Conservation (phyloP, 2,113 vertebrate genomes). For the Columba janthina region DNA sequence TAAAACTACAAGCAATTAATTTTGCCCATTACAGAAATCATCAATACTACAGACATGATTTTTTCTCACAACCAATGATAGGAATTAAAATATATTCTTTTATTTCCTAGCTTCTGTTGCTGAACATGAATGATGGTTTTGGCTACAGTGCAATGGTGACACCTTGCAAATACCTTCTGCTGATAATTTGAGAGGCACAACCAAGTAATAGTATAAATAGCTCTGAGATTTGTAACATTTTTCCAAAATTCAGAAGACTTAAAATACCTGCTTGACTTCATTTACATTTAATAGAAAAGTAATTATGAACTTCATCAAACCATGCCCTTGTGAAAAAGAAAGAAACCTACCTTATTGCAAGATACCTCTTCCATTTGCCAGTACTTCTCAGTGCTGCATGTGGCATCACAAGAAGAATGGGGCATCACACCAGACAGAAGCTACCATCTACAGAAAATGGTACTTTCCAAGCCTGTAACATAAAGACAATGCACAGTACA, state of each 20-base stretch:
- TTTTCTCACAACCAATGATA: background rate
- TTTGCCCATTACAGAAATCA: background rate
- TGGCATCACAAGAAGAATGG: background rate
- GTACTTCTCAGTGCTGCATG: background rate
- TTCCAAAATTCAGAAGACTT: background rate
- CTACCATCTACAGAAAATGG: background rate
- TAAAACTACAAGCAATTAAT: background rate
- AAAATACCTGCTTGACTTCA: background rate
- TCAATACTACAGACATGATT: background rate
- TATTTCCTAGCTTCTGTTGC: background rate
- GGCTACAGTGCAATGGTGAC: background rate
- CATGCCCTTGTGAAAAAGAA: background rate
- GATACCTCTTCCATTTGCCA: background rate
- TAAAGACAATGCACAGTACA: background rate
- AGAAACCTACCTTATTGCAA: background rate
- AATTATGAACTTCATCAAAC: background rate
- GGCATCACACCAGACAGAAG: background rate
- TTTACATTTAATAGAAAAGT: background rate
- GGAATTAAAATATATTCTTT: background rate
- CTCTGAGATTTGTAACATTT: background rate
- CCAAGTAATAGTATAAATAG: background rate
- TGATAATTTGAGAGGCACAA: background rate
- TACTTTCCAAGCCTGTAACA: conserved; percentile 24
- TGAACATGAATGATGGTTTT: background rate
- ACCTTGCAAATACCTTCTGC: background rate